A percentile compares a stretch with the other conserved stretches of the same genome.
phyloP scores from a whole-genome alignment of 2,113 vertebrate genomes.

The Mesocricetus auratus region DNA sequence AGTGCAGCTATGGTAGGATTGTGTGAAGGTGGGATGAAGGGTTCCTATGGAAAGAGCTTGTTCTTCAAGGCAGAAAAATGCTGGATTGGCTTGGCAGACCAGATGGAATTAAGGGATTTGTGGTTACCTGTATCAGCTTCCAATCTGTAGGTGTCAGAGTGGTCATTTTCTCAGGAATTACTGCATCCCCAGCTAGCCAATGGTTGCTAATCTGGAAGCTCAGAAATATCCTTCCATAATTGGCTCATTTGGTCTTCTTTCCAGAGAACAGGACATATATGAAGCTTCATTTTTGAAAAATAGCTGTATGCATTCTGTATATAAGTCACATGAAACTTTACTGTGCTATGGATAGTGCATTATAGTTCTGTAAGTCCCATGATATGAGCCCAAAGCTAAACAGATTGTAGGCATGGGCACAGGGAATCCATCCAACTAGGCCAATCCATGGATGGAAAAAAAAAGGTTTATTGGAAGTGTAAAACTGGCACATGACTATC shows the following conservation, averaged over 20 bases:
- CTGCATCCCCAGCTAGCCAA: background rate
- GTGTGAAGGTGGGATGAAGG: background rate
- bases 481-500: background rate
- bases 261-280: background rate
- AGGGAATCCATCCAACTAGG: background rate
- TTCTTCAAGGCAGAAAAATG: background rate
- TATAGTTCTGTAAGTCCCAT: background rate
- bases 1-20: background rate
- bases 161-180: background rate
- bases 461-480: background rate
- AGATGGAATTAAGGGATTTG: conserved; percentile 71
- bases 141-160: background rate
- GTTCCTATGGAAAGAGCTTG: background rate
- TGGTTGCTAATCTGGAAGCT: background rate
- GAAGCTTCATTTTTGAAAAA: background rate
- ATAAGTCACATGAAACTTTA: background rate
- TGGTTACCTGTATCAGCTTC: background rate
- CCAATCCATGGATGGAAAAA: background rate
- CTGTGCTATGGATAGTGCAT: background rate
- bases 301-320: background rate
- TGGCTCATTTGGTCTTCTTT: background rate
- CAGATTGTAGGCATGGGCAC: background rate
- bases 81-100: conserved; percentile 56
- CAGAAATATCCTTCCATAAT: background rate
- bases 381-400: background rate